A percentile compares a stretch with the other conserved stretches of the same genome.
Conservation (phyloP, 2,113 vertebrate genomes). For the Ciconia stormi region DNA sequence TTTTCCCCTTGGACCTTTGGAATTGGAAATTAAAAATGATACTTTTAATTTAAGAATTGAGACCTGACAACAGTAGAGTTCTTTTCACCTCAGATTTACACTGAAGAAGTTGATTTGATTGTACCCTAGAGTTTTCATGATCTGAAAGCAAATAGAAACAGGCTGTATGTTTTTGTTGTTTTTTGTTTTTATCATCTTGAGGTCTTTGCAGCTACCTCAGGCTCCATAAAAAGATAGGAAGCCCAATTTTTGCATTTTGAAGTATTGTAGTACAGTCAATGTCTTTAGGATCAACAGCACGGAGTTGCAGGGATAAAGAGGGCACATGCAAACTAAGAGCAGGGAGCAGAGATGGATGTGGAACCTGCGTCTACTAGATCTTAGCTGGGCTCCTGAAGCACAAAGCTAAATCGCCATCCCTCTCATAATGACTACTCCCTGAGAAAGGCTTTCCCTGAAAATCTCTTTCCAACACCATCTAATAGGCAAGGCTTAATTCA, state of each 20-base stretch:
- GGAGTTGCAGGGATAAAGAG: background rate
- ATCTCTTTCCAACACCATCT: background rate
- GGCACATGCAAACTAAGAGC: background rate
- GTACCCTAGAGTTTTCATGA: background rate
- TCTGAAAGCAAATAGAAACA: background rate
- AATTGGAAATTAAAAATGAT: background rate
- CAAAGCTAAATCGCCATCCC: background rate
- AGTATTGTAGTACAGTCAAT: background rate
- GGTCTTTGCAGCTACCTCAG: background rate
- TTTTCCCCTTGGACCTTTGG: background rate
- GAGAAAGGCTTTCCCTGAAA: background rate
- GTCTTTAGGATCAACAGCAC: background rate
- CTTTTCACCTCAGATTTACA: background rate
- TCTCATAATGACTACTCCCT: background rate
- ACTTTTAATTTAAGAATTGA: background rate
- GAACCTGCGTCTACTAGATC: background rate
- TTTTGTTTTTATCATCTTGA: background rate
- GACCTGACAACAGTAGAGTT: background rate
- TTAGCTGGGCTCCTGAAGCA: background rate
- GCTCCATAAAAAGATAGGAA: background rate
- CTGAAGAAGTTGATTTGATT: background rate
- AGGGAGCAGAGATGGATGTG: background rate
- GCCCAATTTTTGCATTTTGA: background rate
- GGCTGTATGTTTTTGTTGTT: background rate
- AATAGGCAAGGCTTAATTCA: conserved; percentile 34